A percentile compares a stretch with the other conserved stretches of the same genome.
Evolutionary conservation across 2,113 vertebrate genomes (phyloP).

Genomic region (Electrona antarctica): DNA sequence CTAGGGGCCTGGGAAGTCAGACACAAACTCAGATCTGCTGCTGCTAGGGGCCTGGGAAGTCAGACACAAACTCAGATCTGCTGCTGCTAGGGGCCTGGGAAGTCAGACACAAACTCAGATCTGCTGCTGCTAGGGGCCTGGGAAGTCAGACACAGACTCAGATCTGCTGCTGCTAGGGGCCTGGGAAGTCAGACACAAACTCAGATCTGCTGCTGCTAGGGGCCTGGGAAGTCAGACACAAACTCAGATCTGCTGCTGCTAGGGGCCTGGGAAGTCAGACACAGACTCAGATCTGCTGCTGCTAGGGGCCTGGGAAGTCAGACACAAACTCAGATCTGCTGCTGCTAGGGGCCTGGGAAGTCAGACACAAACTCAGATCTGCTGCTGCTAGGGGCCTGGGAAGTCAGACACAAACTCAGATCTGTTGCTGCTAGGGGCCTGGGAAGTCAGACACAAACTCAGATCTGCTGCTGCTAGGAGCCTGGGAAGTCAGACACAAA

Average conservation of each 20-base stretch:
- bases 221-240: constrained; percentile 33
- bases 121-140: constrained; percentile 25
- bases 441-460: constrained; percentile 34
- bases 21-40: constrained; percentile 26
- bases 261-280: constrained; percentile 30
- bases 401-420: constrained; percentile 31
- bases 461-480: constrained; percentile 18
- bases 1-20: constrained; percentile 28
- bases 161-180: constrained; percentile 22
- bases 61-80: constrained; percentile 27
- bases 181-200: constrained; percentile 35
- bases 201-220: constrained; percentile 20
- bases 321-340: constrained; percentile 26
- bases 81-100: constrained; percentile 30
- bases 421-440: constrained; percentile 23
- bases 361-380: constrained; percentile 26
- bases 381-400: constrained; percentile 26
- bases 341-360: constrained; percentile 32
- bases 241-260: constrained; percentile 28
- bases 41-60: constrained; percentile 31
- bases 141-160: constrained; percentile 32
- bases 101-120: constrained; percentile 28
- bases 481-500: constrained; percentile 36
- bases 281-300: constrained; percentile 28
- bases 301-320: constrained; percentile 29